Evolutionary conservation across 2,888 invertebrate species (phyloP), one percentile per base, ranked within the genome.

Genomic region (Criorhina ranunculi): DNA sequence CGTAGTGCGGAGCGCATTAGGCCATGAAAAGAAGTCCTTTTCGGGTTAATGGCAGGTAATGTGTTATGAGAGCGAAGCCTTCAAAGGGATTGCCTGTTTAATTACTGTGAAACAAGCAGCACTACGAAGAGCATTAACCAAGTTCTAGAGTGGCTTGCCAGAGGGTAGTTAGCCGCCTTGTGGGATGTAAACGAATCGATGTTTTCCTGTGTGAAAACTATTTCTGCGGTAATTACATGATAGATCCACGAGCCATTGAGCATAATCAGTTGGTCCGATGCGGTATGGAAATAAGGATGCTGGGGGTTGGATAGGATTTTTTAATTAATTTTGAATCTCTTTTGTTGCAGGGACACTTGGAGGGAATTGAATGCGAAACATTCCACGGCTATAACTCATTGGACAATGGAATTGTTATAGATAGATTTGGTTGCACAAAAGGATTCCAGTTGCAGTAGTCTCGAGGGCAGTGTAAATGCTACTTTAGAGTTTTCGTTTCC

Each of bases 41-140:
- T 67, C 40, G 60, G 79, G 67, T 80, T 80, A 80, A 80, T 80
- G 60, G 67, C 80, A 80, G 80, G 80, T 73, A 73, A 73, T 67
- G 80, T 80, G 67, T 67, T 73, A 59, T 49, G 17, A 66, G 59
- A 19, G 42, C 17, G 69, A 60, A 42, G 33, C 46, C 33, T 60
- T 79, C 79, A 79, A 79, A 80, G 53, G 67, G 60, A 66, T 24
- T 35, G 15, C 44, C 44, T 51, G 80, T 75, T 75, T 80, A 75
- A 75, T 80, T 80, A 80, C 75, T 80, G 80, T 75, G 75, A 80
- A 80, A 80, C 73, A 67, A 80, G 80, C 73, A 73, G 73, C 80
- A 75, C 73, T 60, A 9, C 37, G 35, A 73, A 35, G 40, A 17
- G 11, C 2, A 24, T 35, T n/a, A n/a, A n/a, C n/a, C n/a, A n/a